A percentile compares a stretch with the other conserved stretches of the same genome.
Evolutionary conservation across 2,888 invertebrate species (phyloP).

Genomic region (Ellobium chinense): DNA sequence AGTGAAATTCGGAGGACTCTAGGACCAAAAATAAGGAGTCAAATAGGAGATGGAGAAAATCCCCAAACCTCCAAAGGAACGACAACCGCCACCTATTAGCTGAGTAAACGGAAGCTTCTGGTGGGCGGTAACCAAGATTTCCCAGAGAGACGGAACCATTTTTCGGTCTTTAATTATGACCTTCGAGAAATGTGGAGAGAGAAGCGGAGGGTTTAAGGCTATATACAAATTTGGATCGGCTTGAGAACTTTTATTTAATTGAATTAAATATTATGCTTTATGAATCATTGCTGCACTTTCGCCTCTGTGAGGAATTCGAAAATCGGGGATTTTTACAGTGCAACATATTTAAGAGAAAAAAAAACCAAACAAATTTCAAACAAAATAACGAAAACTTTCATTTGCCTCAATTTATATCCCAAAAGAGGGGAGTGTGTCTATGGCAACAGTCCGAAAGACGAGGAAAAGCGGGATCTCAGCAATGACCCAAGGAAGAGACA

Average conservation of each 20-base stretch:
- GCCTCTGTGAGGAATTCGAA: no score
- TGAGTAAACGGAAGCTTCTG: conserved; percentile 24
- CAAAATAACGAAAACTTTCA: no score
- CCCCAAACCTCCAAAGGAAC: neutral
- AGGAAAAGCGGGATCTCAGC: no score
- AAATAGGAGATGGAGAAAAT: conserved; percentile 32
- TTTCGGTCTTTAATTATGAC: neutral
- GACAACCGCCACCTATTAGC: conserved; percentile 40
- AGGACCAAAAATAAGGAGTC: conserved; percentile 22
- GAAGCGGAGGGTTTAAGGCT: neutral
- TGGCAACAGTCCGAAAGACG: no score
- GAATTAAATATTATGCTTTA: neutral
- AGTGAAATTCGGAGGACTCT: conserved; percentile 11
- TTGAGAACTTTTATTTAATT: neutral
- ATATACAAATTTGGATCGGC: neutral
- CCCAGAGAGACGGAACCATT: conserved; percentile 1
- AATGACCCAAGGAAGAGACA: no score
- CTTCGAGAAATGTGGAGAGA: neutral
- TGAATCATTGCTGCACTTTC: no score
- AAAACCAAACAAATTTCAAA: no score
- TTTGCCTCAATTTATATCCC: no score
- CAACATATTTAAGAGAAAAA: no score
- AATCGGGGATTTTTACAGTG: no score
- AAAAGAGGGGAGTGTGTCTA: no score
- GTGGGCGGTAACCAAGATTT: conserved; percentile 11